phyloP scores from a whole-genome alignment of 2,113 vertebrate species.

The Rostratula benghalensis region DNA sequence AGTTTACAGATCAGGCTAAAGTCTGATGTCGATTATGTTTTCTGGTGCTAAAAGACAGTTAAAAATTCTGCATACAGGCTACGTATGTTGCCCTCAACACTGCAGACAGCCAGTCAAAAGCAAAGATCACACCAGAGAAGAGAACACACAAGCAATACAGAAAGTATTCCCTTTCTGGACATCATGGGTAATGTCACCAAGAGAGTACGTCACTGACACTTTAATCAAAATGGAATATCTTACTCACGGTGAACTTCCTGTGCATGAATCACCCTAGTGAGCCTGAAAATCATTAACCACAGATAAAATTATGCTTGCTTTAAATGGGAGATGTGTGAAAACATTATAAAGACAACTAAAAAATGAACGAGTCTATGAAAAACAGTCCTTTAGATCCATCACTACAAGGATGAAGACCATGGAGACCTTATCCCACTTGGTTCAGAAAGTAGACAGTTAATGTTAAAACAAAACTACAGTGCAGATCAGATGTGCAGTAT shows the following conservation, averaged over 20 bases:
- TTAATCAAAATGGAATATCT: background rate
- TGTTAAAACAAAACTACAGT: background rate
- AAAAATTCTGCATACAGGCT: background rate
- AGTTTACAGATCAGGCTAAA: background rate
- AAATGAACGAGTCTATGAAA: background rate
- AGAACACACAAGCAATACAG: background rate
- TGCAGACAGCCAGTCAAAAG: background rate
- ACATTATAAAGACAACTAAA: background rate
- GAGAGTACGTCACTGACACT: background rate
- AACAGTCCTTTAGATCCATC: background rate
- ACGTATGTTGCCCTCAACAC: rapidly evolving
- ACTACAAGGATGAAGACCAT: rapidly evolving
- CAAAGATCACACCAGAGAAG: background rate
- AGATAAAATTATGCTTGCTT: background rate
- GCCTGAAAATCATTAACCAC: background rate
- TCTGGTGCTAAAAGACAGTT: background rate
- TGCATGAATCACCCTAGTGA: background rate
- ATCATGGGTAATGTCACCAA: background rate
- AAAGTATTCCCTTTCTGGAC: background rate
- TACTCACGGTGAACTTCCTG: background rate
- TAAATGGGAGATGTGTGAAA: background rate
- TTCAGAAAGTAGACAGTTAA: background rate
- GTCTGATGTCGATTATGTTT: background rate
- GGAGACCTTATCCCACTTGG: background rate
- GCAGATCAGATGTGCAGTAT: background rate